Evolutionary conservation across 2,888 invertebrate species (phyloP), one percentile per base, ranked within the genome.

Genomic region (Chloromyia formosa): DNA sequence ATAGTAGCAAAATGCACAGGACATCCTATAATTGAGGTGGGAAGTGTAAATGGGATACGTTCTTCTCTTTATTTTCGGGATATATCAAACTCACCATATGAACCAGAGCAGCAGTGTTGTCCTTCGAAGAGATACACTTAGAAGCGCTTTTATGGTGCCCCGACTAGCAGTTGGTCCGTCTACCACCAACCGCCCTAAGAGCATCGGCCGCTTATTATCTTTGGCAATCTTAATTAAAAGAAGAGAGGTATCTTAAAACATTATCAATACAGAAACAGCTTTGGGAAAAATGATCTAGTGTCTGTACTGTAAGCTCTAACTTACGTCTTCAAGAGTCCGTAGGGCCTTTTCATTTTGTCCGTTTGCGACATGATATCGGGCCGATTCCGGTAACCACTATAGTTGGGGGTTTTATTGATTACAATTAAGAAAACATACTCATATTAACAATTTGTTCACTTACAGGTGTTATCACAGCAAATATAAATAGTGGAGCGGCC

Each of bases 311-410:
- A 7, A 35, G 27, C 27, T 35, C 7, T 2, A 35, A 73, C 60
- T 54, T 81, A 89, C 90, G 86, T 94, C 90, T 86, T 94, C 92
- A 73, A 97, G 86, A 0, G 95, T 96, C 74, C 90, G 90, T 74
- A 95, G 84, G 0, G 97, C 97, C 84, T 92, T 92, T 75, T 96
- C 95, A 3, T 93, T 90, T 82, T 94, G 92, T 0, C 97, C 97
- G 79, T 92, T 91, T 0, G 95, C 92, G 42, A 96, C 93, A 80
- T 95, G 93, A 84, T 89, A 97, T 76, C 96, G 88, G 0, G 96
- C 95, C 76, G 96, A 96, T 85, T 97, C 97, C 23, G 97, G 97
- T 73, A 97, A 86, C 96, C 96, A 97, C 95, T 95, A 87, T 77
- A 18, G 4, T 54, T 5, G 40, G 53, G 49, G 10, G 10, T 7